A percentile compares a stretch with the other conserved stretches of the same genome.
Evolutionary conservation across 23 tunicate genomes (phyloP).

Genomic region (Styela clava): DNA sequence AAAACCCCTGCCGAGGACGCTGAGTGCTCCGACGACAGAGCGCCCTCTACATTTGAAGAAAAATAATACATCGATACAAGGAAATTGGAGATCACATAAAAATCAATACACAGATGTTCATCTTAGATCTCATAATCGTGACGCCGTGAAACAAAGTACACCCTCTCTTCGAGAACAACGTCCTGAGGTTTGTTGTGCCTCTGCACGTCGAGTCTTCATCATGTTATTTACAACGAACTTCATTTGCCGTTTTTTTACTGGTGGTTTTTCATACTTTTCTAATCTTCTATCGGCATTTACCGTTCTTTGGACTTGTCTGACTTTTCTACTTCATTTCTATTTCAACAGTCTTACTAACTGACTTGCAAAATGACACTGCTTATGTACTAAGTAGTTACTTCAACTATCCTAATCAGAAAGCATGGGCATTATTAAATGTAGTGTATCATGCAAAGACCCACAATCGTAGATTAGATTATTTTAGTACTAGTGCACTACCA

Average conservation of each 20-base stretch:
- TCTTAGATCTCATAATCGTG: not conserved
- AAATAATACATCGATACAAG: not conserved
- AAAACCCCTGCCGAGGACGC: slow-evolving; percentile 19
- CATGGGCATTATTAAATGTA: too few relatives aligned
- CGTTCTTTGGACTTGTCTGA: too few relatives aligned
- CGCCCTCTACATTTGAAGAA: slow-evolving; percentile 1
- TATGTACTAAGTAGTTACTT: too few relatives aligned
- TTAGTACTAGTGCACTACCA: too few relatives aligned
- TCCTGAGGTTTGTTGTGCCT: slow-evolving; percentile 18
- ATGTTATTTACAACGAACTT: not conserved
- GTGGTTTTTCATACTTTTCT: not conserved
- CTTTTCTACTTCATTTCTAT: too few relatives aligned
- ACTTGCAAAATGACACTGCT: too few relatives aligned
- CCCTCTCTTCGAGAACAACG: not conserved
- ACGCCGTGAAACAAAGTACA: not conserved
- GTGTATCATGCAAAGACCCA: too few relatives aligned
- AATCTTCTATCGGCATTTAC: too few relatives aligned
- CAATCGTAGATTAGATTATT: too few relatives aligned
- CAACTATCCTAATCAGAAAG: too few relatives aligned
- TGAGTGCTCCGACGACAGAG: slow-evolving; percentile 15
- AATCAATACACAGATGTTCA: slow-evolving; percentile 1
- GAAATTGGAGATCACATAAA: not conserved
- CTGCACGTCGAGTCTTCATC: not conserved
- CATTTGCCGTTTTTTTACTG: not conserved
- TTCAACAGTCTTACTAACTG: too few relatives aligned